Evolutionary conservation across 1,140 invertebrate species (phyloP).

Genomic region (Ips typographus): DNA sequence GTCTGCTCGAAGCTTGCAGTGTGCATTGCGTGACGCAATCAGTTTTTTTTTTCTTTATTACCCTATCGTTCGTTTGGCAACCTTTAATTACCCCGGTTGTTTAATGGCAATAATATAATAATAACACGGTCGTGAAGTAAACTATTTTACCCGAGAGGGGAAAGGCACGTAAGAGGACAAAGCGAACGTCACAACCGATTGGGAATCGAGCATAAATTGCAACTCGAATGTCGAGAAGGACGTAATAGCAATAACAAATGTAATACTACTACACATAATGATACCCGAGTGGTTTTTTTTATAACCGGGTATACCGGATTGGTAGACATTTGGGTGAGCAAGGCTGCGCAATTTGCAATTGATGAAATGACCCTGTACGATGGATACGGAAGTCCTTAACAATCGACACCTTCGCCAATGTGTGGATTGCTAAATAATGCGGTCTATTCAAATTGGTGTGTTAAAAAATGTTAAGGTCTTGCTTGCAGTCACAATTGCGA

Average conservation of each 20-base stretch:
- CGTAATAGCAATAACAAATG: neutral
- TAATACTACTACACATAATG: neutral
- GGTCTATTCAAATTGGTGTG: too few species aligned
- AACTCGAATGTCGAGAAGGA: slow-evolving; percentile 1
- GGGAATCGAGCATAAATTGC: neutral
- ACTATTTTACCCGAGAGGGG: neutral
- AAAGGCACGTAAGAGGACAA: slow-evolving; percentile 12
- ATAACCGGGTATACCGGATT: neutral
- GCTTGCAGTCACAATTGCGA: neutral
- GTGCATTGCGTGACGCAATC: too few species aligned
- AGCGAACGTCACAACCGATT: slow-evolving; percentile 1
- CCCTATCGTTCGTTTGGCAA: too few species aligned
- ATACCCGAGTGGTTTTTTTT: too few species aligned
- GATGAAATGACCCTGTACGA: neutral
- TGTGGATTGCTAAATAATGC: neutral
- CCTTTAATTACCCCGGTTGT: too few species aligned
- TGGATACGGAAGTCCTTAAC: neutral
- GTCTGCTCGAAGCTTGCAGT: too few species aligned
- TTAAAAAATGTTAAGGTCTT: slow-evolving; percentile 1
- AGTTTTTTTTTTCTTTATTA: too few species aligned
- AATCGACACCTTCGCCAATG: neutral
- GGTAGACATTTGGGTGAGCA: neutral
- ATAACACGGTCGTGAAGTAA: neutral
- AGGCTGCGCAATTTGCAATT: neutral
- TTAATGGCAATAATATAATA: too few species aligned